Evolutionary conservation across 2,113 vertebrate genomes (phyloP).

Genomic region (Hypanus sabinus): DNA sequence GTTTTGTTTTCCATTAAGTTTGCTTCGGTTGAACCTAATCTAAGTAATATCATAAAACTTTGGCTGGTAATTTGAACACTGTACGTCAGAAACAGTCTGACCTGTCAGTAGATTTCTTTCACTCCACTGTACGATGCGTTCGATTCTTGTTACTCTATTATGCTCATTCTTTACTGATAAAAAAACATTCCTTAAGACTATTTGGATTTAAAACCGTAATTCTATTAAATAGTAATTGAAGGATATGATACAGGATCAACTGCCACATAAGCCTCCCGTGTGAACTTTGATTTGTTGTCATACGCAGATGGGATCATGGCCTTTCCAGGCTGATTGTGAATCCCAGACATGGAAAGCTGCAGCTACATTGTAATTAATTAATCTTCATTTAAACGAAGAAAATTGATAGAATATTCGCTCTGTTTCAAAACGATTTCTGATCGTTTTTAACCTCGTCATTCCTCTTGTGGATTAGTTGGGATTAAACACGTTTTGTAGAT

Average conservation of each 20-base stretch:
- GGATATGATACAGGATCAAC: constrained; percentile 72
- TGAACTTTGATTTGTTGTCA: constrained; percentile 68
- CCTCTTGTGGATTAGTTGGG: constrained; percentile 21
- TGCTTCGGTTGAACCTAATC: background rate
- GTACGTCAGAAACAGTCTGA: background rate
- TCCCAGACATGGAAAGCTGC: constrained; percentile 28
- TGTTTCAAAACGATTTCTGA: background rate
- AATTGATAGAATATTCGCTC: background rate
- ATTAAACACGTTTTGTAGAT: constrained; percentile 17
- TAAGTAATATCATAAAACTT: background rate
- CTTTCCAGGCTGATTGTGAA: constrained; percentile 58
- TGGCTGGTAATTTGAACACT: too few species aligned
- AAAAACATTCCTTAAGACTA: constrained; percentile 62
- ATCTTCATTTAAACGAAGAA: constrained; percentile 12
- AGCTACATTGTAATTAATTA: constrained; percentile 30
- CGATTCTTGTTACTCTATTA: constrained; percentile 41
- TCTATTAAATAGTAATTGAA: constrained; percentile 73
- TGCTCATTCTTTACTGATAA: constrained; percentile 52
- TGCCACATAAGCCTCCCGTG: constrained; percentile 57
- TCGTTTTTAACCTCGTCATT: background rate
- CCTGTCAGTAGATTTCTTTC: background rate
- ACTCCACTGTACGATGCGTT: background rate
- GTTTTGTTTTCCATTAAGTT: background rate
- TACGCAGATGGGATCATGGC: constrained; percentile 68
- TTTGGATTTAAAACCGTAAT: constrained; percentile 71